Base-by-base conservation (phyloP, 2,888 invertebrate genomes). In the Lypha dubia region DNA sequence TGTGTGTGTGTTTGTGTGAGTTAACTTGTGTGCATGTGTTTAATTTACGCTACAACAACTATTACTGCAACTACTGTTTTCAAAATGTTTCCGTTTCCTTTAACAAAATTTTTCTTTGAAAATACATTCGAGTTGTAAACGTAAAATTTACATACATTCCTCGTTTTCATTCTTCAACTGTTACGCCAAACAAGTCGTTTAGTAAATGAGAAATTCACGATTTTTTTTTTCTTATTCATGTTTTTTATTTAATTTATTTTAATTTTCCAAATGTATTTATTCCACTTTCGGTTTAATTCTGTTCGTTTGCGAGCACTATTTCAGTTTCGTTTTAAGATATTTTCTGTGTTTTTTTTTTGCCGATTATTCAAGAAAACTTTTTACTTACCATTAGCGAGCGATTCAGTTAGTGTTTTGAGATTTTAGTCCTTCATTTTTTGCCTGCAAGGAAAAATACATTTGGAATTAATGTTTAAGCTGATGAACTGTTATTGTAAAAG, bases 51-150 rank as follows among this genome's bases (percentile, higher is more conserved):
- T 58, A 56, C 49, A 71, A 73, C 58, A 20, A 63, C 44, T 73
- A 65, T 56, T 65, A 62, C 62, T 51, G 49, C 70, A 56, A 71
- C 56, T 80, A 62, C 73, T 74, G 80, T 79, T 77, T 49, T 70
- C 65, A 81, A 84, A 58, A 74, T 84, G 77, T 84, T 74, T 84
- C 84, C 84, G 81, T 84, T 84, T 84, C 84, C 84, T 70, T 73
- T 65, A 81, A 79, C 70, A 70, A 80, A 60, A 80, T 68, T 67
- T 75, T 70, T 28, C 13, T 60, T 79, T 51, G 56, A 20, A 75
- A 68, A 80, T 28, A 46, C 17, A 49, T 60, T 63, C 46, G n/a
- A 46, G n/a, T 22, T 51, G 35, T 32, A 68, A 83, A 63, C 17
- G 70, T 63, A 56, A 65, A 62, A 63, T 68, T 81, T 70, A 38